These are phyloP conservation scores for Dreissena rostriformis DNA, from an alignment of 1,140 invertebrate species.

Conservation along the genomic window DNA sequence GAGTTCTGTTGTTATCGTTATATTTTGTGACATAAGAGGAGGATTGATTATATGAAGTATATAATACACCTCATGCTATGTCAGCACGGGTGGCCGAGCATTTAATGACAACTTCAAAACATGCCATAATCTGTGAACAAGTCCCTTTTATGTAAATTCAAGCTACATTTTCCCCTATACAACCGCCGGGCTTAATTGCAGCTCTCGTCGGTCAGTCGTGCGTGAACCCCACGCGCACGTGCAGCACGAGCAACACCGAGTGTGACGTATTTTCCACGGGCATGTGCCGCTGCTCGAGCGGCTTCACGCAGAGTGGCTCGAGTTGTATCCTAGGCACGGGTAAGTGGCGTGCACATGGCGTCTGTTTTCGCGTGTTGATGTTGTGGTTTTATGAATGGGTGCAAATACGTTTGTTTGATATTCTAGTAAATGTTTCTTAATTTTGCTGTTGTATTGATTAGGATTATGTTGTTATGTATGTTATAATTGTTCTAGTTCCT, in stretches of 20 bases:
- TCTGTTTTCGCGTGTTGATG: background rate
- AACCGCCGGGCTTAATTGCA: background rate
- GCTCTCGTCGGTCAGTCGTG: constrained; percentile 4
- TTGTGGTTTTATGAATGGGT: background rate
- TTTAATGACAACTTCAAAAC: no score
- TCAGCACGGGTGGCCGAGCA: no score
- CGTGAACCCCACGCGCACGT: constrained; percentile 17
- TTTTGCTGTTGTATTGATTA: background rate
- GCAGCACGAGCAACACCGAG: background rate
- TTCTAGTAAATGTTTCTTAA: background rate
- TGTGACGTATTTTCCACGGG: background rate
- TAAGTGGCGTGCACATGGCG: background rate
- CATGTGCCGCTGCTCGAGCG: background rate
- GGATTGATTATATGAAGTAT: no score
- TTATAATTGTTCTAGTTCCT: background rate
- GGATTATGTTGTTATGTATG: background rate
- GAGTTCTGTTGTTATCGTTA: no score
- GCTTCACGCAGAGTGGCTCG: constrained; percentile 2
- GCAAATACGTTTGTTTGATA: background rate
- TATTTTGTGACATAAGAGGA: no score
- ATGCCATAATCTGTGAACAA: no score
- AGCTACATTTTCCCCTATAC: no score
- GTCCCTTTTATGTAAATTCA: no score
- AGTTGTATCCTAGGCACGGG: constrained; percentile 7
- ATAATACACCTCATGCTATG: no score